These are phyloP conservation scores for Papilio demoleus DNA, from an alignment of 2,888 invertebrate genomes.

Conservation along the genomic window DNA sequence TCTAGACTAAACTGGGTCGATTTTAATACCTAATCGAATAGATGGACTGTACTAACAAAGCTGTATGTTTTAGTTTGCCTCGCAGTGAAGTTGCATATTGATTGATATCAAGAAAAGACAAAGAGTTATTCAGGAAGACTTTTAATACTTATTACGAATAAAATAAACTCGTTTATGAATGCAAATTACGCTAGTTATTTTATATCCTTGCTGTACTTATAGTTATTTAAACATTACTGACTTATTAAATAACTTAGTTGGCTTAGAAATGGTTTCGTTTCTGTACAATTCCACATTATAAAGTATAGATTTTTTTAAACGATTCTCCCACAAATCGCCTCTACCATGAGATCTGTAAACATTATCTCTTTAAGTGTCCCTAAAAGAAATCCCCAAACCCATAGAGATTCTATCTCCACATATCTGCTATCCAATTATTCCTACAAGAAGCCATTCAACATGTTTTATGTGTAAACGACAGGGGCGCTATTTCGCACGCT, in stretches of 20 bases:
- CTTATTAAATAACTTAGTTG: background rate
- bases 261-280: no score
- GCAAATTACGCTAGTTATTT: no score
- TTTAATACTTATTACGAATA: no score
- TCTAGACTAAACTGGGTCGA: no score
- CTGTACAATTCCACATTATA: background rate
- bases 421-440: conserved; percentile 36
- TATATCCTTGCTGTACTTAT: background rate
- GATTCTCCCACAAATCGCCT: background rate
- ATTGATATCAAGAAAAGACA: no score
- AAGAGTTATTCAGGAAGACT: no score
- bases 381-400: conserved; percentile 29
- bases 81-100: no score
- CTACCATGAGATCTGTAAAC: background rate
- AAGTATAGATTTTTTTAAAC: background rate
- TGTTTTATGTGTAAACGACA: conserved; percentile 35
- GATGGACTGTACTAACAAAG: no score
- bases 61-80: no score
- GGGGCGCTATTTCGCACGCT: conserved; percentile 34
- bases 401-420: conserved; percentile 25
- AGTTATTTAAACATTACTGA: no score
- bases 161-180: no score
- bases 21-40: no score
- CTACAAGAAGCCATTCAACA: conserved; percentile 30
- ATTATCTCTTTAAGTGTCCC: conserved; percentile 14